Evolutionary conservation across 2,797 vertebrate species (phyloP).

Genomic region (Phylloscopus collybita): DNA sequence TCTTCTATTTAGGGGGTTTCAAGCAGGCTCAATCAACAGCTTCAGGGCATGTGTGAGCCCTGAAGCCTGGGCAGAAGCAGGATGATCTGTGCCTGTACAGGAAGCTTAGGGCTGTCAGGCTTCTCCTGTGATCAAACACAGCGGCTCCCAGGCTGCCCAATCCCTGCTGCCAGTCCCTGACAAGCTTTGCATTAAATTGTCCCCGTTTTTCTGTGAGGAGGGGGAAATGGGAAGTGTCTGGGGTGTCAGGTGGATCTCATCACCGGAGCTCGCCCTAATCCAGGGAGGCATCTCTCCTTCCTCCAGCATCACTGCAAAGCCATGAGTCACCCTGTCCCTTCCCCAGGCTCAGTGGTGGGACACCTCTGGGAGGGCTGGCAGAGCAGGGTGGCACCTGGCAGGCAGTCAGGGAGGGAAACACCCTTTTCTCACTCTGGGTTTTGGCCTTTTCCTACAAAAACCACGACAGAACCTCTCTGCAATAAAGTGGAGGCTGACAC

Average conservation of each 20-base stretch:
- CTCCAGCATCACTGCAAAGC: not conserved
- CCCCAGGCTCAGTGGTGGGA: not conserved
- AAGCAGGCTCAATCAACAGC: not conserved
- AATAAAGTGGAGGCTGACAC: accelerated
- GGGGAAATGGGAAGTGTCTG: not conserved
- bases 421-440: not conserved
- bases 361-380: not conserved
- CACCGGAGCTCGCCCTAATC: not conserved
- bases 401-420: not conserved
- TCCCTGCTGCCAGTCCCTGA: not conserved
- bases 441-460: not conserved
- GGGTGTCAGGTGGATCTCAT: not conserved
- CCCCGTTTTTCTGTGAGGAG: not conserved
- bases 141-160: not conserved
- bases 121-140: conserved; percentile 46
- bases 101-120: conserved; percentile 52
- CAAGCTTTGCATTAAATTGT: not conserved
- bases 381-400: not conserved
- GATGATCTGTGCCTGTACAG: not conserved
- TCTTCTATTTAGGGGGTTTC: not conserved
- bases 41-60: not conserved
- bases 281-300: accelerated
- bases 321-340: not conserved
- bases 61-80: not conserved
- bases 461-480: not conserved